Evolutionary conservation across 2,888 invertebrate species (phyloP), one percentile per base, ranked within the genome.

Genomic region (Ormyrus rosae): DNA sequence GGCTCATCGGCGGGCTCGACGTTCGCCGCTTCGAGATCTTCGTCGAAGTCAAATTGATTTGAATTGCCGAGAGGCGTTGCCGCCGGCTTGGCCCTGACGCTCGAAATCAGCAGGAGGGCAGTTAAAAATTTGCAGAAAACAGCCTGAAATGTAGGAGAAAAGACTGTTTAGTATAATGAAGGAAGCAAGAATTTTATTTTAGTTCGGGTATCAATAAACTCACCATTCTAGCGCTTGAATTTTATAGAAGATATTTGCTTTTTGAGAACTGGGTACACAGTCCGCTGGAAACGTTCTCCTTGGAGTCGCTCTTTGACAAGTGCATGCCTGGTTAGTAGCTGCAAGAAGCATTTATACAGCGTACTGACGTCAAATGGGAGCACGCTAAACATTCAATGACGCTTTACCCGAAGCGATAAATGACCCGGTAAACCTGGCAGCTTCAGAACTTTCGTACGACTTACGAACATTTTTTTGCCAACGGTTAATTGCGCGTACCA

Each of bases 331-430:
- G 67, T 63, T 81, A 72, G 78, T 73, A 78, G 77, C 73, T 81
- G 82, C 74, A 68, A 80, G 83, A 82, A 51, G 86, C 85, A 87
- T 89, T 89, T 90, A 90, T 90, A 89, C 84, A 81, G 83, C 83
- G 82, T 77, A 84, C 83, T 90, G 89, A 90, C 90, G 90, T 89
- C 89, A 89, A 89, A 88, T 84, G 84, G 84, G 87, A 84, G 83
- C 86, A 86, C 86, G 90, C 89, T 90, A 90, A 90, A 87, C 82
- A 85, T 86, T 86, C 84, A 86, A 85, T 89, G 89, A 90, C 88
- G 89, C 83, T 86, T 78, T 74, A 76, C 73, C 74, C 58, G 71
- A 85, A 84, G 88, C 87, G 90, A 87, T 90, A 90, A 90, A 83
- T 87, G 86, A 87, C 86, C 87, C 85, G 85, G 88, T 86, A 90